phyloP scores from a whole-genome alignment of 2,888 invertebrate species.

The Tetranychus truncatus region DNA sequence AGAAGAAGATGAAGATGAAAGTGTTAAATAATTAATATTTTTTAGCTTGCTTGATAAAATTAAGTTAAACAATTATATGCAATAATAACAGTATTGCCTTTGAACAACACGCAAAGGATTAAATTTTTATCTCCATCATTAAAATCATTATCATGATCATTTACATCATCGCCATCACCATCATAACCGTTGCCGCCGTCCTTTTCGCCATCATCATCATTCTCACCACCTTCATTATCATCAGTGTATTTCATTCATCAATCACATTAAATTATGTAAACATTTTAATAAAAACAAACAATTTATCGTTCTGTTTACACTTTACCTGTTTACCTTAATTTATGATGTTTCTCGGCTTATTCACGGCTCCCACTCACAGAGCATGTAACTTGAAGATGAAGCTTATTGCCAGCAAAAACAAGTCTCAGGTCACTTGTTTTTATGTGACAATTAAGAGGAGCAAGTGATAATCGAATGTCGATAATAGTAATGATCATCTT shows the following conservation, averaged over 20 bases:
- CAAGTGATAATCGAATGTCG: no score
- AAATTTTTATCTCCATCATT: background rate
- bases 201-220: background rate
- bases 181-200: background rate
- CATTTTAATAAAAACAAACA: background rate
- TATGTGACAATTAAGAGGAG: background rate
- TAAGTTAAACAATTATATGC: background rate
- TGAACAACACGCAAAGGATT: background rate
- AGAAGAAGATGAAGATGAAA: background rate
- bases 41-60: background rate
- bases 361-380: no score
- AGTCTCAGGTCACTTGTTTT: background rate
- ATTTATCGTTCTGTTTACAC: slow-evolving; percentile 1
- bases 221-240: background rate
- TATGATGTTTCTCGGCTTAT: background rate
- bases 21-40: background rate
- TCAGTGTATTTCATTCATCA: background rate
- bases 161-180: background rate
- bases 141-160: background rate
- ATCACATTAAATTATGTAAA: slow-evolving; percentile 1
- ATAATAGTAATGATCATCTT: background rate
- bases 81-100: background rate
- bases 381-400: background rate
- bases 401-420: background rate
- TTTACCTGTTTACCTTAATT: background rate